Evolutionary conservation across 2,797 vertebrate species (phyloP), one percentile per base, ranked within the genome.

Genomic region (Crocodylus rhombifer): DNA sequence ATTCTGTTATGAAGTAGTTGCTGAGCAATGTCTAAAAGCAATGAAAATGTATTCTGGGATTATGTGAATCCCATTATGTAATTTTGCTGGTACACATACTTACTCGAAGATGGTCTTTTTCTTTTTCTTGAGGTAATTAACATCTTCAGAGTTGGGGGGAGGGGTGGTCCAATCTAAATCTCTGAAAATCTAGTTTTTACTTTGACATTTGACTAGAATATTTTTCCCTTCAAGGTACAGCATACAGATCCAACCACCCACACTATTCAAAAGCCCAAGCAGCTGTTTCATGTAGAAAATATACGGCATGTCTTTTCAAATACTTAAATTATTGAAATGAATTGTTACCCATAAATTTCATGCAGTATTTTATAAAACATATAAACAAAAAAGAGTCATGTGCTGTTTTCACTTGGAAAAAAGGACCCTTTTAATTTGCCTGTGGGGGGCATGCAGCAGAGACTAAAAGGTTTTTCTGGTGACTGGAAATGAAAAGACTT

Each of bases 131-230:
- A 91, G 87, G 92, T 95, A 97, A 96, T 95, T 96, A 96, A 93
- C 96, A 95, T 96, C 92, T 94, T 63, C 84, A 91, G 85, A 88
- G 87, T 11, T 88, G 85, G 91, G 33, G 18, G 5, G 5, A 20
- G 30, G 30, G 60, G 12, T 8, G 4, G 23, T 42, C 87, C 87
- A 89, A 93, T 87, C 95, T 92, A 95, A 96, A 95, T 89, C 92
- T 96, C 92, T 23, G 42, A 80, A 94, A 96, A 92, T 91, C 79
- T 93, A 95, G 91, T 95, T 95, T 97, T 94, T 97, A 94, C 95
- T 97, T 96, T 96, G 96, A 97, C 95, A 96, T 96, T 94, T 95
- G 94, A 96, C 92, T 95, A 88, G 79, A 92, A 0, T 82, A 94
- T 94, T 95, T 92, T 89, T 93, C 92, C 85, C 81, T 94, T 94